phyloP scores from a whole-genome alignment of 2,888 invertebrate species.

The Orgyia antiqua region DNA sequence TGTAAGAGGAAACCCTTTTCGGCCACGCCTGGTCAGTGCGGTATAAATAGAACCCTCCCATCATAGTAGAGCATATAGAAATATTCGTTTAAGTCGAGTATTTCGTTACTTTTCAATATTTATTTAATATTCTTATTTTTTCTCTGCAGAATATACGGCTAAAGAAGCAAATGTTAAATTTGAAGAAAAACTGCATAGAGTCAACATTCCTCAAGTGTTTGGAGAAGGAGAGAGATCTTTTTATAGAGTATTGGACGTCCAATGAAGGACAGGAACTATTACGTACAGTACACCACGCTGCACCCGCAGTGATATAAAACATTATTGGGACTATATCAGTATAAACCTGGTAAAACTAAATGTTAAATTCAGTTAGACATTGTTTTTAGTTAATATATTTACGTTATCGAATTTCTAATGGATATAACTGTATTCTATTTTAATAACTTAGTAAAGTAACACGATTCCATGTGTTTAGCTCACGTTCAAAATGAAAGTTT shows the following conservation, averaged over 20 bases:
- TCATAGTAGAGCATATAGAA: no score
- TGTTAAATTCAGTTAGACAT: no score
- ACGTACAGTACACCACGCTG: conserved; percentile 26
- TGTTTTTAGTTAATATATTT: background rate
- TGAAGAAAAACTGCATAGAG: conserved; percentile 77
- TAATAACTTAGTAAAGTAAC: no score
- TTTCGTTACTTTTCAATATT: no score
- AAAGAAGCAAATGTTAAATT: conserved; percentile 58
- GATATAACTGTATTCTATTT: background rate
- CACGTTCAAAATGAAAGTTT: no score
- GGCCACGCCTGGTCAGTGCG: no score
- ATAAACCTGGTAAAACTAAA: background rate
- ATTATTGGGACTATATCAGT: background rate
- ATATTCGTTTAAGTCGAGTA: no score
- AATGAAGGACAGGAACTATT: conserved; percentile 80
- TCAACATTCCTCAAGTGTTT: conserved; percentile 79
- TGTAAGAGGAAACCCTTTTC: no score
- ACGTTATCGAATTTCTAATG: background rate
- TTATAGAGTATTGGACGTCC: conserved; percentile 86
- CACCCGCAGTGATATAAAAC: conserved; percentile 6
- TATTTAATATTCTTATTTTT: no score
- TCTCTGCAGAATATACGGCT: conserved; percentile 80
- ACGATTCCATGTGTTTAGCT: no score
- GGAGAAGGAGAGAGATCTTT: conserved; percentile 82
- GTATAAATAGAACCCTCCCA: no score